Base-by-base conservation (phyloP, 2,113 vertebrate species). In the Callospermophilus lateralis region DNA sequence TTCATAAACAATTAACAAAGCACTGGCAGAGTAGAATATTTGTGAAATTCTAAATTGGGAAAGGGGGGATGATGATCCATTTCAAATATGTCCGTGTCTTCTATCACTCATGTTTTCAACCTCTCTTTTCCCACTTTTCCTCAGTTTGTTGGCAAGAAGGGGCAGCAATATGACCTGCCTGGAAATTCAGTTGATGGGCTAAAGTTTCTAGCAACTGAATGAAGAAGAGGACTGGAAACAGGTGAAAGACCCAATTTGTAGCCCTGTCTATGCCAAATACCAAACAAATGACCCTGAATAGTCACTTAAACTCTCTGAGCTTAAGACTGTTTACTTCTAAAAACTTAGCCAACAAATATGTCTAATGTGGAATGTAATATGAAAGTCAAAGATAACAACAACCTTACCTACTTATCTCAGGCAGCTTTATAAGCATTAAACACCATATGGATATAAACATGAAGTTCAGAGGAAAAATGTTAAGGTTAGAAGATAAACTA, bases 1-100 rank as follows among this genome's bases (percentile, higher is more conserved):
- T 48, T 89, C 83, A 95, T 80, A 93, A 95, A 96, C 90, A 93
- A 93, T 61, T 90, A 94, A 65, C 86, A 70, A 77, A 92, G 72
- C 28, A 32, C 9, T 63, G 24, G 77, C 72, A 42, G 32, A 70
- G 84, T 22, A 19, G 53, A 68, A 30, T 45, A 28, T 45, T 24
- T 73, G 6, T 58, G 51, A 87, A 28, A 11, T 20, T 37, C 53
- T 83, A 34, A 58, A 92, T 1, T 34, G 39, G n/a, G 51, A 53
- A 53, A 19, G 83, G 34, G 58, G 24, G 74, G 39, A 3, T 28
- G n/a, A 70, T 45, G 39, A 72, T 37, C 48, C 37, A 77, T 53
- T 89, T 45, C 81, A 13, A 80, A 77, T 78, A 92, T 28, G 45
- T 39, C 63, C 77, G 7, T 22, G 83, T 68, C 81, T 93, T 85